These are phyloP conservation scores for Orcinus orca DNA, from an alignment of 2,113 vertebrate genomes.

Conservation along the genomic window DNA sequence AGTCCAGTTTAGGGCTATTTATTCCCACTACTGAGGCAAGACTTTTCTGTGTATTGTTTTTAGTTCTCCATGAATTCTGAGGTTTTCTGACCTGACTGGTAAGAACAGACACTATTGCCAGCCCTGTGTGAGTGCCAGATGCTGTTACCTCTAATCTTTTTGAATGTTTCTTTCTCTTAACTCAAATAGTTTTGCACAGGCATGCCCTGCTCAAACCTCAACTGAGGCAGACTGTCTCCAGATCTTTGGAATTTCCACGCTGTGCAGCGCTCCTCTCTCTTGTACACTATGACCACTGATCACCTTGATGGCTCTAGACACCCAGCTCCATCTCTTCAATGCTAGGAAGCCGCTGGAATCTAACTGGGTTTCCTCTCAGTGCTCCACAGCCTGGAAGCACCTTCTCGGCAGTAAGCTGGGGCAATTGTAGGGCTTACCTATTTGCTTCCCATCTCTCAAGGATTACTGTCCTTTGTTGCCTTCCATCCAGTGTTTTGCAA, in stretches of 20 bases:
- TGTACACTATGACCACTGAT: background rate
- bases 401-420: background rate
- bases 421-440: background rate
- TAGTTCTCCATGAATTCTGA: background rate
- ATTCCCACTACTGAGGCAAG: background rate
- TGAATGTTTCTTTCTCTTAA: background rate
- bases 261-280: background rate
- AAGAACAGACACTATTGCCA: background rate
- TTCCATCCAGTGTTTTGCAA: background rate
- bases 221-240: background rate
- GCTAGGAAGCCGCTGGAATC: background rate
- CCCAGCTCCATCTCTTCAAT: background rate
- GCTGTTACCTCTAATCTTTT: background rate
- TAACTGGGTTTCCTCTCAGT: background rate
- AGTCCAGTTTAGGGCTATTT: background rate
- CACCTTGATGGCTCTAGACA: background rate
- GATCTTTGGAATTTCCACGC: background rate
- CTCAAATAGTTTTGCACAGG: background rate
- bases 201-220: background rate
- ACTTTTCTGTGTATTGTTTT: background rate
- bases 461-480: background rate
- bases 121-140: background rate
- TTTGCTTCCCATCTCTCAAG: background rate
- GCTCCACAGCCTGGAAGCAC: background rate
- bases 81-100: background rate